Conservation (phyloP, 2,113 vertebrate species). For the Plestiodon gilberti region DNA sequence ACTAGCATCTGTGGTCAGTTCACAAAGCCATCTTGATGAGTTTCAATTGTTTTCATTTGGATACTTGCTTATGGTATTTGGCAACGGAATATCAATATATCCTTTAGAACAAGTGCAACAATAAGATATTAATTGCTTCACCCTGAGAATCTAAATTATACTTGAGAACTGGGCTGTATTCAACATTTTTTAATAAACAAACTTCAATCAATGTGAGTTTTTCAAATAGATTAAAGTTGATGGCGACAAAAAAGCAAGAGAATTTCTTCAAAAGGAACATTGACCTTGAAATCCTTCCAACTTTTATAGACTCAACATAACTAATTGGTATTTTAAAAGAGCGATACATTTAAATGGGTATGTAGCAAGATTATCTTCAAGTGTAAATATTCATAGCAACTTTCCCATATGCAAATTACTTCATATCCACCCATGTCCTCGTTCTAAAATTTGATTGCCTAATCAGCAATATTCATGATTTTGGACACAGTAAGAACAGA, state of each 20-base stretch:
- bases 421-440: background rate
- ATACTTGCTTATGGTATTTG: slow-evolving; percentile 21
- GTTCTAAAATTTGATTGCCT: slow-evolving; percentile 11
- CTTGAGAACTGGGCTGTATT: slow-evolving; percentile 21
- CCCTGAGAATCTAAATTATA: slow-evolving; percentile 41
- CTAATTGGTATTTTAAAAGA: slow-evolving; percentile 31
- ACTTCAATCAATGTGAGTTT: slow-evolving; percentile 50
- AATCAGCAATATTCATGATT: slow-evolving; percentile 24
- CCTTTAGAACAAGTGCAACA: slow-evolving; percentile 29
- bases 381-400: slow-evolving; percentile 19
- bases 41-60: background rate
- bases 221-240: slow-evolving; percentile 41
- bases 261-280: slow-evolving; percentile 49
- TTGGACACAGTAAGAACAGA: rapidly evolving
- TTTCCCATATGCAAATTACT: background rate
- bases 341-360: background rate
- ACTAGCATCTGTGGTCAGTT: background rate
- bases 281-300: slow-evolving; percentile 39
- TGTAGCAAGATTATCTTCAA: background rate
- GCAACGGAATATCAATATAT: slow-evolving; percentile 24
- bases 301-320: slow-evolving; percentile 12
- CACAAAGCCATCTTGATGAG: background rate
- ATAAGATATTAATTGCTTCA: slow-evolving; percentile 50
- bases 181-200: slow-evolving; percentile 55
- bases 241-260: background rate